Base-by-base conservation (phyloP, 1,140 invertebrate genomes). In the silkworm (Bombyx mori) region DNA sequence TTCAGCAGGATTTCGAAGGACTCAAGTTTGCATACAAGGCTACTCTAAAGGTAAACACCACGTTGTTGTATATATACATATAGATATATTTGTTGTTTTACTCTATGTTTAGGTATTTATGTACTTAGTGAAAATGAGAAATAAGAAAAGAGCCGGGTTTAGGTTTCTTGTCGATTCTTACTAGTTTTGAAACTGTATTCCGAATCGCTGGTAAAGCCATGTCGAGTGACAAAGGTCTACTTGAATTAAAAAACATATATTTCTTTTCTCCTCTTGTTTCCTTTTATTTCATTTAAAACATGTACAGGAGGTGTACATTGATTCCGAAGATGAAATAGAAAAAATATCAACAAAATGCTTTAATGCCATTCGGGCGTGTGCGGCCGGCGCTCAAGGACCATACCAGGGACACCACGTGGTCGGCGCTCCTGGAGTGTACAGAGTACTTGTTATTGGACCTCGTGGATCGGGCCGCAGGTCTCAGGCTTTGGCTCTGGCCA, bases 381-480 rank as follows among this genome's bases (percentile, higher is more conserved):
- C 71, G 0, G 60, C 74, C 1, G 82, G 84, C 0, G 74, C 74
- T 1, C 81, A 80, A 47, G 71, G 75, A 6, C 56, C 72, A 6
- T 64, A 65, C 46, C 80, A 77, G 47, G 80, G 75, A 0, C 51
- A 66, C 22, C 69, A 76, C 54, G 73, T 68, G 22, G 54, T 65
- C 0, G 83, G 83, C 9, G 80, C 81, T 3, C 82, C 82, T 0
- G 70, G 76, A 6, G 68, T 71, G 42, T 88, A 89, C 53, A 73
- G 89, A 43, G 79, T 90, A 42, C 61, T 89, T 42, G 65, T 90
- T 8, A 63, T 90, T 0, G 89, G 89, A 4, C 88, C 89, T 3
- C 62, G 79, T 8, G 88, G 89, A n/a, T 80, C 77, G 35, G 89
- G 89, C 1, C 60, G 89, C 1, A 77, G 75, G 35, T 84, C 82